Conservation (phyloP, 92 coral and sea anemone species). For the Porites lobata region DNA sequence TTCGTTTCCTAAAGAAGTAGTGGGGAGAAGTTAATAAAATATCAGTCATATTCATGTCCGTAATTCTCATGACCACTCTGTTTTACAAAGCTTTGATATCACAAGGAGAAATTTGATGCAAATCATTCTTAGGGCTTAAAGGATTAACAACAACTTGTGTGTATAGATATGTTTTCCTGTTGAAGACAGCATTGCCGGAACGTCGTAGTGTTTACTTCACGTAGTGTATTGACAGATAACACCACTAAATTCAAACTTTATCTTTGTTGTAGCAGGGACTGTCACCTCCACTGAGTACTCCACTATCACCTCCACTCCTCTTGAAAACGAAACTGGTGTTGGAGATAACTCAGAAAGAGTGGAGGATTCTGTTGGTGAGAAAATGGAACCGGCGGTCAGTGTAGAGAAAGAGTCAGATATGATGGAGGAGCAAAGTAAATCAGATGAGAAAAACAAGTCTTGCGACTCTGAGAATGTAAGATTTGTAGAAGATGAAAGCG, state of each 20-base stretch:
- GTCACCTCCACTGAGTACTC: slow-evolving; percentile 11
- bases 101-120: too few relatives aligned
- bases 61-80: too few relatives aligned
- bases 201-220: background rate
- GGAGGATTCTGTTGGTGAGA: background rate
- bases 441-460: background rate
- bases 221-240: too few relatives aligned
- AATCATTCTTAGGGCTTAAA: too few relatives aligned
- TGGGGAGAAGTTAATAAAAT: too few relatives aligned
- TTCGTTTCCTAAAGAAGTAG: too few relatives aligned
- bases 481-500: background rate
- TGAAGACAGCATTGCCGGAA: too few relatives aligned
- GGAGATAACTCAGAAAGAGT: background rate
- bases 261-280: background rate
- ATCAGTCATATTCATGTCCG: too few relatives aligned
- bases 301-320: background rate
- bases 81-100: too few relatives aligned
- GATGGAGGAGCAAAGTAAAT: background rate
- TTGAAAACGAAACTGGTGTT: background rate
- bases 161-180: too few relatives aligned
- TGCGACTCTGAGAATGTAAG: background rate
- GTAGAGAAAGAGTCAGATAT: background rate
- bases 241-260: background rate
- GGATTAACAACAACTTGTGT: too few relatives aligned
- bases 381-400: background rate